phyloP scores from a whole-genome alignment of 30 jellyfish, hydroid and myxozoan genomes.

The Pelagia noctiluca region DNA sequence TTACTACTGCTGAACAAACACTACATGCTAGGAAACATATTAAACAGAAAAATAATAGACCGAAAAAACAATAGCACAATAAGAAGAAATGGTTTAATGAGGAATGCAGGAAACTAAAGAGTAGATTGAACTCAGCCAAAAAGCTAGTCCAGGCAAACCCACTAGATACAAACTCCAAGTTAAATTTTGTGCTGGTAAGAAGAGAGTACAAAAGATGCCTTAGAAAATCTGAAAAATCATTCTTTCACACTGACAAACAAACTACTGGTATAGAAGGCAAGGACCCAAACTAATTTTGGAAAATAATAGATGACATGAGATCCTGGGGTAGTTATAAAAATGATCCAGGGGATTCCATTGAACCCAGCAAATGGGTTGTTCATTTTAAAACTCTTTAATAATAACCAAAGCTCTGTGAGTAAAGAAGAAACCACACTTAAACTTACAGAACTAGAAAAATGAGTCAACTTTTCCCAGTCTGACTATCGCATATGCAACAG shows the following conservation, averaged over 20 bases:
- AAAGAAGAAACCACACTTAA: neutral
- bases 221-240: conserved; percentile 3
- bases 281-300: conserved; percentile 35
- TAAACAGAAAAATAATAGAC: neutral
- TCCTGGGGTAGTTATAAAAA: conserved; percentile 25
- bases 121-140: neutral
- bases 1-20: neutral
- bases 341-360: conserved; percentile 15
- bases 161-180: neutral
- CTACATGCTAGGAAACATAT: neutral
- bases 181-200: neutral
- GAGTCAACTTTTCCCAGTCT: neutral
- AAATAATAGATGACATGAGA: conserved; percentile 1
- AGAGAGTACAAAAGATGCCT: neutral
- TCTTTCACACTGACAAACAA: conserved; percentile 7
- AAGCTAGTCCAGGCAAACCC: neutral
- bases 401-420: neutral
- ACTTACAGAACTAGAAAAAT: neutral
- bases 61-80: neutral
- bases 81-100: neutral
- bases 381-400: conserved; percentile 5
- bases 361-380: conserved; percentile 14
- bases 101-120: neutral
- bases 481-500: neutral
- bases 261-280: conserved; percentile 8